phyloP scores from a whole-genome alignment of 2,113 vertebrate species.

The Gallinago undulata region DNA sequence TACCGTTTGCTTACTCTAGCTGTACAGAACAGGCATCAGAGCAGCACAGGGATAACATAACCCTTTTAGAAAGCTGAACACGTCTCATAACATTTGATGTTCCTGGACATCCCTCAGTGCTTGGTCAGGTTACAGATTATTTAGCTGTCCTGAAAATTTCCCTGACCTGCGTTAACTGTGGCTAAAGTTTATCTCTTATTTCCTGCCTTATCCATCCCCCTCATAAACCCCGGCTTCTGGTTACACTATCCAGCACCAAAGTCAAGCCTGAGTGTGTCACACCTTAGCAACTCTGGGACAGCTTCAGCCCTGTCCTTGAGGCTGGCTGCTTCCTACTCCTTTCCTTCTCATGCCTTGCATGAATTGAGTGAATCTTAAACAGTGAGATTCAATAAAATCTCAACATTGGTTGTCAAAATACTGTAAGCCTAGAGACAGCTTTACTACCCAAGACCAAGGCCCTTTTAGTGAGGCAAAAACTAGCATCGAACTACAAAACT shows the following conservation, averaged over 20 bases:
- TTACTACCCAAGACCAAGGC: background rate
- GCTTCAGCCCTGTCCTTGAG: background rate
- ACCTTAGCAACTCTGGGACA: background rate
- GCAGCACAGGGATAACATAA: background rate
- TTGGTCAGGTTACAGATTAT: conserved; percentile 27
- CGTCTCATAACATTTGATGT: background rate
- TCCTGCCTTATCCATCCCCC: background rate
- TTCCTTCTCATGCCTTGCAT: background rate
- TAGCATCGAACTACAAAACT: background rate
- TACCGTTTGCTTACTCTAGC: background rate
- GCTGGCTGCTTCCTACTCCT: background rate
- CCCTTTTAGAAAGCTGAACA: background rate
- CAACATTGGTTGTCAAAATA: background rate
- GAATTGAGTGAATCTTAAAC: background rate
- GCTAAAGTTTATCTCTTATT: conserved; percentile 40
- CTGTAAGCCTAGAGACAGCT: background rate
- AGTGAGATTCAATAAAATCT: background rate
- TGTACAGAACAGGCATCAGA: background rate
- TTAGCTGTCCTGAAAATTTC: conserved; percentile 1
- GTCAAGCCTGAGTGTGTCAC: background rate
- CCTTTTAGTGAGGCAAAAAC: background rate
- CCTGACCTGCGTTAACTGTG: background rate
- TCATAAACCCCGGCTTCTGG: background rate
- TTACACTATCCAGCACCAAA: background rate
- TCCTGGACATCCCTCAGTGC: background rate